Conservation (phyloP, 2,797 vertebrate species). For the Tokudaia tokunoshimensis region DNA sequence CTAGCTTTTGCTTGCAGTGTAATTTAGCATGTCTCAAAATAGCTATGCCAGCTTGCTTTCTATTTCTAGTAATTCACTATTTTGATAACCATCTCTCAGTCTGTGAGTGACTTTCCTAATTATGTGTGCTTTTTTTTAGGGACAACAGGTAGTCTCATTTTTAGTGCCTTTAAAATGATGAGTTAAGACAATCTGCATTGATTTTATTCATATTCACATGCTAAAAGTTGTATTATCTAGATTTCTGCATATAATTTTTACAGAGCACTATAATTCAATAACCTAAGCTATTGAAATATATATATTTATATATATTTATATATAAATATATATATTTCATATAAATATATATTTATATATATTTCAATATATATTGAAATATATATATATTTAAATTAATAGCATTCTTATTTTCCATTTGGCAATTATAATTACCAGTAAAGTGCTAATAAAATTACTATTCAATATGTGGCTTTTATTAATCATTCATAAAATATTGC, state of each 20-base stretch:
- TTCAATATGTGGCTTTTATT: conserved; percentile 23
- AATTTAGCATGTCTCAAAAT: not conserved
- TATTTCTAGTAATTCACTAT: not conserved
- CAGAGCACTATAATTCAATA: conserved; percentile 11
- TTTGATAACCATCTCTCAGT: not conserved
- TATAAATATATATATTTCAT: too few relatives aligned
- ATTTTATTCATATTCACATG: not conserved
- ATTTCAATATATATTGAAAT: too few relatives aligned
- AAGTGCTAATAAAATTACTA: conserved; percentile 44
- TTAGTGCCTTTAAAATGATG: not conserved
- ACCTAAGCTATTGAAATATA: conserved; percentile 21
- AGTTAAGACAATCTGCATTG: not conserved
- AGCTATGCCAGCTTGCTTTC: not conserved
- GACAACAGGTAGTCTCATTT: not conserved
- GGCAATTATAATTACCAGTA: conserved; percentile 6
- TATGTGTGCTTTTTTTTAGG: not conserved
- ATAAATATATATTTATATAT: too few relatives aligned
- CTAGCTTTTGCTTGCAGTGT: not conserved
- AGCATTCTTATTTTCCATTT: conserved; percentile 49
- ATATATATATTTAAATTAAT: conserved; percentile 36
- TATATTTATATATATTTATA: conserved; percentile 12
- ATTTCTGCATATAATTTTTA: conserved; percentile 17
- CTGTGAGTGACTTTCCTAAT: not conserved
- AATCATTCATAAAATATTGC: conserved; percentile 1
- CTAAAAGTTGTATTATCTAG: conserved; percentile 1